phyloP scores from a whole-genome alignment of 2,113 vertebrate genomes.

The Oncorhynchus gorbuscha region DNA sequence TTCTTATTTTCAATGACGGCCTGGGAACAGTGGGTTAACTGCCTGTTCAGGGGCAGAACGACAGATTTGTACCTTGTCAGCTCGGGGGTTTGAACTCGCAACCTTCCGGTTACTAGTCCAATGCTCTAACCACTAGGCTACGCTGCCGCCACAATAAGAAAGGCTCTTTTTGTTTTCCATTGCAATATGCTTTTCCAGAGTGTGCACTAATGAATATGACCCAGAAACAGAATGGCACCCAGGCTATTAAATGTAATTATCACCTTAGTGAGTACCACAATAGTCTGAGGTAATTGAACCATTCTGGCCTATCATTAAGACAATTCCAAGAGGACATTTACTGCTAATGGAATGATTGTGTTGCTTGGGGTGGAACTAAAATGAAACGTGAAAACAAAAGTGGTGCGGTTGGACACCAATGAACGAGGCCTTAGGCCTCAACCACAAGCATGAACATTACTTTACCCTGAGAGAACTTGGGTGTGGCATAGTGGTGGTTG shows the following conservation, averaged over 20 bases:
- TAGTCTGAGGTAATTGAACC: conserved; percentile 11
- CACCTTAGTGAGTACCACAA: neutral
- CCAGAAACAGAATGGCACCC: neutral
- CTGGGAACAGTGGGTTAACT: too few species aligned
- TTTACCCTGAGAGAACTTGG: neutral
- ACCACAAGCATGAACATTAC: conserved; percentile 3
- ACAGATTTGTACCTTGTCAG: too few species aligned
- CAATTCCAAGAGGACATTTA: conserved; percentile 11
- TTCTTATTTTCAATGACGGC: too few species aligned
- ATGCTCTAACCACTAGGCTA: too few species aligned
- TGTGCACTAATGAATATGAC: neutral
- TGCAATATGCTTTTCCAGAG: too few species aligned
- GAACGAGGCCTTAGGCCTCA: neutral
- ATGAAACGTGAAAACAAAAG: conserved; percentile 7
- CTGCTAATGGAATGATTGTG: conserved; percentile 20
- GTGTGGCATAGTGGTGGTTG: neutral
- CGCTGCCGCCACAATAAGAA: too few species aligned
- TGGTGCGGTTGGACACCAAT: neutral
- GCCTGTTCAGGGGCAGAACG: too few species aligned
- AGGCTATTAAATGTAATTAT: conserved; percentile 10
- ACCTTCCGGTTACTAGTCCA: too few species aligned
- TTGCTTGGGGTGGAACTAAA: neutral
- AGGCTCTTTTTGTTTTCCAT: too few species aligned
- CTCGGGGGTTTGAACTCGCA: too few species aligned
- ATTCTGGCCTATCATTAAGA: conserved; percentile 20